Evolutionary conservation across 2,113 vertebrate genomes (phyloP).

Genomic region (Pionites leucogaster): DNA sequence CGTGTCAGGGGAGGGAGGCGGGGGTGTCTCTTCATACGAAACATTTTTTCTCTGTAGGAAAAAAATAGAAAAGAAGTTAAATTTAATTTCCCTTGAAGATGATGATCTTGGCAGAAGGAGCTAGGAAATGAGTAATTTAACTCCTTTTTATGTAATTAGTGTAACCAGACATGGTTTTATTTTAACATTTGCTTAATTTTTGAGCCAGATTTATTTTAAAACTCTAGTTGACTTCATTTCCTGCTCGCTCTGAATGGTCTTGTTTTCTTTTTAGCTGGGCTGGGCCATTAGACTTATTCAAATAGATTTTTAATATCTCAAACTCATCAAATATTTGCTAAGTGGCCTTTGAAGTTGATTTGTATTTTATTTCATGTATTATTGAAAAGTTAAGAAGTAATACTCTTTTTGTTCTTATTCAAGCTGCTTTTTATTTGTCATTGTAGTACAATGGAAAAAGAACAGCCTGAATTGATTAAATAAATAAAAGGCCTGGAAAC

Average conservation of each 20-base stretch:
- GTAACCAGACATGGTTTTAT: slow-evolving; percentile 67
- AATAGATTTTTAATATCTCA: slow-evolving; percentile 63
- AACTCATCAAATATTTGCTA: slow-evolving; percentile 56
- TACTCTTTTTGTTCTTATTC: slow-evolving; percentile 56
- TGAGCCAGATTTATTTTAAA: slow-evolving; percentile 68
- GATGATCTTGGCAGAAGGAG: slow-evolving; percentile 66
- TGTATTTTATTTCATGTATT: slow-evolving; percentile 57
- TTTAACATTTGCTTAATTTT: slow-evolving; percentile 74
- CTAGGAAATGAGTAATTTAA: slow-evolving; percentile 68
- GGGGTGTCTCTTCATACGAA: not conserved
- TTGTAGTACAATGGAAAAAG: slow-evolving; percentile 51
- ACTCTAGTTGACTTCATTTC: slow-evolving; percentile 70
- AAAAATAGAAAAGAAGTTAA: slow-evolving; percentile 36
- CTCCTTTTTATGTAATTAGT: slow-evolving; percentile 68
- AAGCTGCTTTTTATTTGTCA: slow-evolving; percentile 64
- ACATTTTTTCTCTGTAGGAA: slow-evolving; percentile 39
- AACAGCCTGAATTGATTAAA: slow-evolving; percentile 62
- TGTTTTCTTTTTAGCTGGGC: slow-evolving; percentile 54
- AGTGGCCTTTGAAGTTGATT: slow-evolving; percentile 59
- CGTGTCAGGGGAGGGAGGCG: not conserved
- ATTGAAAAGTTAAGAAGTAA: slow-evolving; percentile 58
- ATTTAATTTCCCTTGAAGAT: slow-evolving; percentile 69
- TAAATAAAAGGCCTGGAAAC: slow-evolving; percentile 58
- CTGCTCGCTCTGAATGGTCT: slow-evolving; percentile 42
- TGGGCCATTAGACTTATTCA: slow-evolving; percentile 54